phyloP scores from a whole-genome alignment of 37 sponge, comb jelly and placozoan species.

The Axinella damicornis region DNA sequence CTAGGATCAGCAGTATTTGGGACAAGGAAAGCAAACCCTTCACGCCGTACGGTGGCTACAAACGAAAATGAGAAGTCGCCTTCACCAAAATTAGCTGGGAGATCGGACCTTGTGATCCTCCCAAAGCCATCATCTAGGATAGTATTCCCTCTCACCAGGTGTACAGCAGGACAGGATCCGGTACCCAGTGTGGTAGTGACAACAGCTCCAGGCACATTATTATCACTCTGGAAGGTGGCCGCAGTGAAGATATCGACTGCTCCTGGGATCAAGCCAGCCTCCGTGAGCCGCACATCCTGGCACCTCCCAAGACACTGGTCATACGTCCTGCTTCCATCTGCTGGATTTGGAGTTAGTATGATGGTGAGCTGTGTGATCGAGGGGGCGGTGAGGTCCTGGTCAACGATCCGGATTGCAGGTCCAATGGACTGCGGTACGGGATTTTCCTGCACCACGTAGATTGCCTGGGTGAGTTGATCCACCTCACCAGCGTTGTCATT shows the following conservation, averaged over 20 bases:
- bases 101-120: slow-evolving; percentile 16
- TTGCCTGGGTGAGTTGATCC: slow-evolving; percentile 61
- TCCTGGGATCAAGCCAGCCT: slow-evolving; percentile 32
- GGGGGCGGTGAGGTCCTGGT: slow-evolving; percentile 43
- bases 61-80: slow-evolving; percentile 74
- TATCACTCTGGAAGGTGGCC: slow-evolving; percentile 9
- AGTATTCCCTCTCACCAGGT: slow-evolving; percentile 15
- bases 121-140: slow-evolving; percentile 59
- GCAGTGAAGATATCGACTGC: slow-evolving; percentile 38
- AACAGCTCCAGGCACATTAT: not conserved
- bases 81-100: slow-evolving; percentile 45
- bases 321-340: slow-evolving; percentile 27
- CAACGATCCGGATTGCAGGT: slow-evolving; percentile 70
- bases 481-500: slow-evolving; percentile 62
- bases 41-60: slow-evolving; percentile 34
- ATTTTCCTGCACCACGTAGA: slow-evolving; percentile 11
- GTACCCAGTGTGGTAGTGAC: slow-evolving; percentile 13
- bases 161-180: slow-evolving; percentile 33
- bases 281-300: slow-evolving; percentile 43
- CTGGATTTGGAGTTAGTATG: slow-evolving; percentile 34
- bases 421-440: slow-evolving; percentile 65
- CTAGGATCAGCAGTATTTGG: slow-evolving; percentile 18
- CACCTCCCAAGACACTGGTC: slow-evolving; percentile 53
- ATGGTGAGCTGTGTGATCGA: slow-evolving; percentile 31
- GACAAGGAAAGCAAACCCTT: slow-evolving; percentile 67